A percentile compares a stretch with the other conserved stretches of the same genome.
These are phyloP conservation scores for Anguilla obscura DNA, from an alignment of 2,797 vertebrate genomes.

Conservation along the genomic window DNA sequence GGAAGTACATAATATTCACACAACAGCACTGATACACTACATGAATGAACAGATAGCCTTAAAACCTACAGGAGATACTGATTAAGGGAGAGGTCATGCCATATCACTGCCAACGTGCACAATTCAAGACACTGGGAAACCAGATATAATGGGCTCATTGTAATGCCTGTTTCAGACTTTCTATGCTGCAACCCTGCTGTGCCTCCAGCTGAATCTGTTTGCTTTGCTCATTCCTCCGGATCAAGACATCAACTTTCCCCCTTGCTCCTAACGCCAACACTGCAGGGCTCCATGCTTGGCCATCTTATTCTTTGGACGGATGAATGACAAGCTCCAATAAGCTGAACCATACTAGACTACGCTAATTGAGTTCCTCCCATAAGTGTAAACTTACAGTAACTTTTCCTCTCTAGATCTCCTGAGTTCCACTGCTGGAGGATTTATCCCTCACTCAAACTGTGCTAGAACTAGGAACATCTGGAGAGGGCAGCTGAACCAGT, in stretches of 20 bases:
- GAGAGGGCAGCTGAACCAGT: constrained; percentile 59
- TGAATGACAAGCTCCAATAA: constrained; percentile 31
- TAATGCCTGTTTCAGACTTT: neutral
- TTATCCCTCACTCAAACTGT: constrained; percentile 63
- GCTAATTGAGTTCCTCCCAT: neutral
- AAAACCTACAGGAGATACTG: neutral
- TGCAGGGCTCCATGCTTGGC: neutral
- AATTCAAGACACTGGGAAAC: neutral
- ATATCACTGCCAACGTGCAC: neutral
- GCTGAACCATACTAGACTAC: neutral
- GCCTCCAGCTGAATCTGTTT: constrained; percentile 35
- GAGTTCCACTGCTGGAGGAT: constrained; percentile 54
- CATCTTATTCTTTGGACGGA: neutral
- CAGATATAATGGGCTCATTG: neutral
- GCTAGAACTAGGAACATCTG: constrained; percentile 69
- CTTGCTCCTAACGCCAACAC: constrained; percentile 28
- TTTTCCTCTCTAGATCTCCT: constrained; percentile 53
- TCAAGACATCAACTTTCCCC: constrained; percentile 35
- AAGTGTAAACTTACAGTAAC: constrained; percentile 53
- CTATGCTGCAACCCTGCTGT: neutral
- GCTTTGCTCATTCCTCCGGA: neutral
- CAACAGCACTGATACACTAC: constrained; percentile 25
- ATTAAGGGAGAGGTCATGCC: neutral
- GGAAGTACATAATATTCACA: constrained; percentile 35
- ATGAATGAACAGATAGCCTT: constrained; percentile 21